Evolutionary conservation across 2,888 invertebrate species (phyloP).

Genomic region (Lasioglossum marginatum): DNA sequence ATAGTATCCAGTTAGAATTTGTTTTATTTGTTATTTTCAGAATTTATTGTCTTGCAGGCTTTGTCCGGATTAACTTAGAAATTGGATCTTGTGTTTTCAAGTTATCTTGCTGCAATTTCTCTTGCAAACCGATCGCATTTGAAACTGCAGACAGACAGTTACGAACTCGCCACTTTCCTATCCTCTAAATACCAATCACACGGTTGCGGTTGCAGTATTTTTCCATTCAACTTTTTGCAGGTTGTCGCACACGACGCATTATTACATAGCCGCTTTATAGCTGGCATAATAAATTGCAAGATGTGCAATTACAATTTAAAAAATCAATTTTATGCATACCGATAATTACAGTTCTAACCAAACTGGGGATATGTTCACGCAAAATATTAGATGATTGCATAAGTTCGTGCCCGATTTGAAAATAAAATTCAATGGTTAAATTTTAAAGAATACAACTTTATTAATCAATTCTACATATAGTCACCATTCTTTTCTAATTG

Average conservation of each 20-base stretch:
- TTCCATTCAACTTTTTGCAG: conserved; percentile 31
- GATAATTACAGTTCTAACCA: not conserved
- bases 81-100: not conserved
- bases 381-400: not conserved
- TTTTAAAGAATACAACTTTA: too few relatives aligned
- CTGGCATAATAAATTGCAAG: not conserved
- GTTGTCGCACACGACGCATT: conserved; percentile 36
- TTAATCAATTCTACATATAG: too few relatives aligned
- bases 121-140: conserved; percentile 31
- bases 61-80: not conserved
- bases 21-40: not conserved
- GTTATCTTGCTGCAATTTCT: conserved; percentile 37
- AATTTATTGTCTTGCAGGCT: not conserved
- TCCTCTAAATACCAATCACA: conserved; percentile 43
- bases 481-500: too few relatives aligned
- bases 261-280: not conserved
- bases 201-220: conserved; percentile 29
- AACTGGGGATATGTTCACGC: not conserved
- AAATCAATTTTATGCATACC: not conserved
- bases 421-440: too few relatives aligned
- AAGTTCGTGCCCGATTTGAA: too few relatives aligned
- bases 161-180: conserved; percentile 37
- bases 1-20: not conserved
- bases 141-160: conserved; percentile 31
- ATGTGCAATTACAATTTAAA: not conserved